These are phyloP conservation scores for Incurvaria masculella DNA, from an alignment of 2,888 invertebrate species.

Conservation along the genomic window DNA sequence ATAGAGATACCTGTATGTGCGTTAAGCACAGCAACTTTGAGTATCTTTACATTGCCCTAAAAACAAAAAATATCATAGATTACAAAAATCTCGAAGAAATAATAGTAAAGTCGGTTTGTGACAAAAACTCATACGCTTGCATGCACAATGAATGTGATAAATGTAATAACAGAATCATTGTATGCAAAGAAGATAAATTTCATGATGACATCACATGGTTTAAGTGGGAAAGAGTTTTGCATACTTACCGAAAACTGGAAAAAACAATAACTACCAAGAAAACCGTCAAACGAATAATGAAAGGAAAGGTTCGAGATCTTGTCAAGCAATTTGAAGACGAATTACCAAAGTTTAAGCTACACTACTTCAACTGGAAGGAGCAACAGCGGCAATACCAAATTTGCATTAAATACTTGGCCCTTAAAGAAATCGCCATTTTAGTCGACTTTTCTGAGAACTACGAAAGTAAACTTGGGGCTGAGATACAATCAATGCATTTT, in stretches of 20 bases:
- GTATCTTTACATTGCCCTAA: neutral
- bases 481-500: neutral
- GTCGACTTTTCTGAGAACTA: neutral
- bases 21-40: constrained; percentile 1
- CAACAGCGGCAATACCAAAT: constrained; percentile 2
- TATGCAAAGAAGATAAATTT: constrained; percentile 1
- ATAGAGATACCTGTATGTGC: neutral
- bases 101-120: constrained; percentile 2
- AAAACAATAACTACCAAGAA: constrained; percentile 1
- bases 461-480: neutral
- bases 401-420: constrained; percentile 1
- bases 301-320: neutral
- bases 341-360: constrained; percentile 1
- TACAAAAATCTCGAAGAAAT: neutral
- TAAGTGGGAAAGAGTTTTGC: constrained; percentile 3
- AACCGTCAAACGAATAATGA: constrained; percentile 4
- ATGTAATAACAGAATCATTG: neutral
- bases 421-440: neutral
- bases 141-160: neutral
- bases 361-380: neutral
- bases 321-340: neutral
- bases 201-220: constrained; percentile 2
- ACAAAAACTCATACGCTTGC: constrained; percentile 2
- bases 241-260: constrained; percentile 3
- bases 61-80: neutral